A percentile compares a stretch with the other conserved stretches of the same genome.
Conservation (phyloP, 2,888 invertebrate genomes). For the Aleiodes alternator region DNA sequence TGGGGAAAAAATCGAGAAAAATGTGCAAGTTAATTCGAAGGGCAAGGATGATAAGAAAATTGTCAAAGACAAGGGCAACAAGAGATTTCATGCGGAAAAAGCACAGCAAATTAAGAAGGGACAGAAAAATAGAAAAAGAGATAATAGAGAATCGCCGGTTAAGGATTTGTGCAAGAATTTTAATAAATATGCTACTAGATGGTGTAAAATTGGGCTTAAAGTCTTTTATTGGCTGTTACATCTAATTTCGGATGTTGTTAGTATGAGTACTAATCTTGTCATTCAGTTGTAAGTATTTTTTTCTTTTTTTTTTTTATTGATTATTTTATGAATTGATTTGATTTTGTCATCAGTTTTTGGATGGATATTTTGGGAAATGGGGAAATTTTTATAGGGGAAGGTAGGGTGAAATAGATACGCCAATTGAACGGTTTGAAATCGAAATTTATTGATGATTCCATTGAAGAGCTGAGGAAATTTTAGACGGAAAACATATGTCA, state of each 20-base stretch:
- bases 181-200: constrained; percentile 77
- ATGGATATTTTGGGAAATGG: too few species aligned
- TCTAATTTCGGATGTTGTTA: constrained; percentile 87
- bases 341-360: constrained; percentile 11
- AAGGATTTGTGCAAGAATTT: constrained; percentile 71
- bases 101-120: constrained; percentile 76
- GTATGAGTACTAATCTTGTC: constrained; percentile 84
- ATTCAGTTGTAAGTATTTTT: constrained; percentile 82
- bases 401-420: too few species aligned
- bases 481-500: too few species aligned
- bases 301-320: constrained; percentile 39
- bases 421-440: too few species aligned
- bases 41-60: constrained; percentile 75
- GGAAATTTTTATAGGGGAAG: too few species aligned
- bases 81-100: constrained; percentile 75
- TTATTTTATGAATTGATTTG: constrained; percentile 10
- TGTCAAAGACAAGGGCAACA: constrained; percentile 64
- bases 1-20: constrained; percentile 70
- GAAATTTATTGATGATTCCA: too few species aligned
- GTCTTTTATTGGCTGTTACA: constrained; percentile 87
- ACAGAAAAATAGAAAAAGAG: constrained; percentile 77
- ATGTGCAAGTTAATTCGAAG: constrained; percentile 76
- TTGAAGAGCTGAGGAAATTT: too few species aligned
- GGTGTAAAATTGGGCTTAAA: constrained; percentile 78
- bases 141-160: constrained; percentile 72